Base-by-base conservation (phyloP, 2,797 vertebrate genomes). In the Erethizon dorsatum region DNA sequence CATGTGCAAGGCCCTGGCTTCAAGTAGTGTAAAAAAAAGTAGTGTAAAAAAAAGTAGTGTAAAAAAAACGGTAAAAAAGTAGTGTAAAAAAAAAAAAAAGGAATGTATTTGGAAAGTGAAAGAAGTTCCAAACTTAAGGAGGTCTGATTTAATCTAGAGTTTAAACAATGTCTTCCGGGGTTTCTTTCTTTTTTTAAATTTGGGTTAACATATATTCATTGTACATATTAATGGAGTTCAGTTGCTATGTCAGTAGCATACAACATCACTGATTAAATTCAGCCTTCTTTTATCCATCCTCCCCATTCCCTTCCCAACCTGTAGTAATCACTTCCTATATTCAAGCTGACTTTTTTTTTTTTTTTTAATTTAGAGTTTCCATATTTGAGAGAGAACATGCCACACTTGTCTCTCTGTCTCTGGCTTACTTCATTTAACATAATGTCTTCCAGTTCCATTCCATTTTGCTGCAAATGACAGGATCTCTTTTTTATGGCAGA, bases 61-160 rank as follows among this genome's bases (percentile, higher is more conserved):
- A 56, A 56, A 56, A 56, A 18, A 15, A 61, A 26, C n/a, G n/a
- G 22, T 10, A 7, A 41, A 22, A 71, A n/a, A n/a, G n/a, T n/a
- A n/a, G n/a, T n/a, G n/a, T n/a, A n/a, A 26, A 26, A 61, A 28
- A 4, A 63, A 10, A 37, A 20, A 41, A 41, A 37, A n/a, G 31
- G 20, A 73, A 45, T 24, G 24, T 67, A 83, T 83, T 57, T 82
- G 41, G n/a, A 75, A 95, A 67, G 18, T 8, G 12, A 22, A 75
- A 24, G 52, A 57, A 77, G 31, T 61, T 41, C 5, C 6, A n/a
- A 6, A 65, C 10, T 83, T 90, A n/a, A 69, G 57, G 69, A 71
- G n/a, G 14, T 69, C 82, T 82, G 75, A 59, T 52, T 90, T 85
- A 80, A 88, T 73, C 71, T 18, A 85, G 50, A 90, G 57, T 17